These are phyloP conservation scores for Eclectus roratus DNA, from an alignment of 2,113 vertebrate species.

Conservation along the genomic window DNA sequence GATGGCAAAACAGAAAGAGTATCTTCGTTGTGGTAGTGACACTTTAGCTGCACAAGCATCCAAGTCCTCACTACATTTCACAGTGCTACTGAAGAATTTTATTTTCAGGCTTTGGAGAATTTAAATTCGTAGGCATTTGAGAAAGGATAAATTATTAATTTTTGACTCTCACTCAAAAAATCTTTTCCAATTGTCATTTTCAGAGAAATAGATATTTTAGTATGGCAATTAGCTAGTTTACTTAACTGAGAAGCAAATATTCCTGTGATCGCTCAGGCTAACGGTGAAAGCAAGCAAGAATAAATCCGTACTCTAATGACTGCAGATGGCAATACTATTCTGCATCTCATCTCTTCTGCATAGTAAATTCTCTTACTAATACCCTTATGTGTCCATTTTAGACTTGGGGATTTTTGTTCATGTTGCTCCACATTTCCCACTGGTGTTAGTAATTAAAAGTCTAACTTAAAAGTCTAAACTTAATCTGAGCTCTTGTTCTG, in stretches of 20 bases:
- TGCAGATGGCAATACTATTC: slow-evolving; percentile 54
- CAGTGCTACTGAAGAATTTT: background rate
- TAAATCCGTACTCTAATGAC: slow-evolving; percentile 44
- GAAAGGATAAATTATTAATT: background rate
- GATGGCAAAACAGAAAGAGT: background rate
- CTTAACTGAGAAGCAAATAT: slow-evolving; percentile 63
- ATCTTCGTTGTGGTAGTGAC: background rate
- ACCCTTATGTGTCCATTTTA: slow-evolving; percentile 22
- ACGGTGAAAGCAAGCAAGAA: slow-evolving; percentile 35
- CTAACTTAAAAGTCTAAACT: background rate
- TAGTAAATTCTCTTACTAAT: slow-evolving; percentile 46
- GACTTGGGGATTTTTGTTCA: background rate
- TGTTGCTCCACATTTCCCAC: background rate
- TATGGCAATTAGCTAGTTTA: slow-evolving; percentile 62
- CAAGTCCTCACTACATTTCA: background rate
- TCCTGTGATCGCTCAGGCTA: slow-evolving; percentile 56
- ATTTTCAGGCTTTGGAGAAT: background rate
- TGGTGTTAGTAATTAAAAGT: slow-evolving; percentile 22
- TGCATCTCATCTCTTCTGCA: slow-evolving; percentile 29
- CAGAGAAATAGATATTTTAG: slow-evolving; percentile 45
- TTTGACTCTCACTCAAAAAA: background rate
- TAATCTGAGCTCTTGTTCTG: slow-evolving; percentile 47
- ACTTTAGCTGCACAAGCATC: background rate
- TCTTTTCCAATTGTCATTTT: slow-evolving; percentile 40
- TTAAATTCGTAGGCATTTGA: background rate